These are phyloP conservation scores for Murina feae DNA, from an alignment of 2,113 vertebrate genomes.

Conservation along the genomic window DNA sequence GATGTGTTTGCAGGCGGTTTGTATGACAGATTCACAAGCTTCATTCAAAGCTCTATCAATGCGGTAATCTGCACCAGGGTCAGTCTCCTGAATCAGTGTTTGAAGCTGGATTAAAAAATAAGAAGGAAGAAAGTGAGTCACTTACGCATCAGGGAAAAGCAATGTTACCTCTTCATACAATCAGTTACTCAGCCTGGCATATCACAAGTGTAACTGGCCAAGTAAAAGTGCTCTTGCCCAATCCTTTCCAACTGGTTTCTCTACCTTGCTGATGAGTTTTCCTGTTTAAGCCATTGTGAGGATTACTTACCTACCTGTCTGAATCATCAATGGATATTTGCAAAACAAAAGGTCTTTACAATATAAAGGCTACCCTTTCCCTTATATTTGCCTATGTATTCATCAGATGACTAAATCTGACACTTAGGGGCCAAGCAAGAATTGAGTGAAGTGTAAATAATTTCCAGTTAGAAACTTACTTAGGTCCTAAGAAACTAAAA, in stretches of 20 bases:
- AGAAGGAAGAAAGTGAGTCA: not conserved
- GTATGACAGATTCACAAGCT: slow-evolving; percentile 97
- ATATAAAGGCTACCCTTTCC: not conserved
- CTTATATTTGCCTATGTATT: not conserved
- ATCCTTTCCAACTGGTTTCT: not conserved
- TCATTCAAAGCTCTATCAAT: slow-evolving; percentile 96
- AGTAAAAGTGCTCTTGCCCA: not conserved
- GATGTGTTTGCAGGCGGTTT: slow-evolving; percentile 98
- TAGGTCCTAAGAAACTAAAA: not conserved
- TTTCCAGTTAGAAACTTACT: not conserved
- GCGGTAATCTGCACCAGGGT: slow-evolving; percentile 95
- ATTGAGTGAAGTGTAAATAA: not conserved
- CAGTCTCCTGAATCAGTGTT: slow-evolving; percentile 93
- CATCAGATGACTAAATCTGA: slow-evolving; percentile 13
- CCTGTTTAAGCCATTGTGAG: not conserved
- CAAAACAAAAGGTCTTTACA: not conserved
- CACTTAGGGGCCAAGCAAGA: not conserved
- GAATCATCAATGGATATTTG: not conserved
- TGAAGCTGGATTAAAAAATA: slow-evolving; percentile 87
- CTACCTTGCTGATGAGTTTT: not conserved
- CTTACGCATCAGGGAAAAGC: not conserved
- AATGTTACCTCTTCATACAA: not conserved
- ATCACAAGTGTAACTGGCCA: not conserved
- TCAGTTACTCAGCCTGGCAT: not conserved
- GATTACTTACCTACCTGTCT: not conserved